Evolutionary conservation across 2,113 vertebrate species (phyloP).

Genomic region (Nibea albiflora): DNA sequence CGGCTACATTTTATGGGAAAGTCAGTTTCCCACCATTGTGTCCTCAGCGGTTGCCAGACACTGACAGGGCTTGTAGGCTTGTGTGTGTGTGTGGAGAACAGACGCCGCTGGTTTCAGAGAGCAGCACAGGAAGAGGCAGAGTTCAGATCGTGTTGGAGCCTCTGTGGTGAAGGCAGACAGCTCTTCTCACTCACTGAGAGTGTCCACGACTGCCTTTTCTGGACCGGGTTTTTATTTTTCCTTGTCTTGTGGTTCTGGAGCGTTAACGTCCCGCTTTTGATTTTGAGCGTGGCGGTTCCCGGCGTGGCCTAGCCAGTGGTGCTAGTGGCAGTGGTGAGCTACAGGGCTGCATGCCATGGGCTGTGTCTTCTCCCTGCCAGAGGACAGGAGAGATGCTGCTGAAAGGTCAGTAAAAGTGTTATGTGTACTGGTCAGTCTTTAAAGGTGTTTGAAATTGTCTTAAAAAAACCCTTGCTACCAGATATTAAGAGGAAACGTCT

Average conservation of each 20-base stretch:
- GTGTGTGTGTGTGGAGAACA: conserved; percentile 47
- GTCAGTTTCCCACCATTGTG: conserved; percentile 83
- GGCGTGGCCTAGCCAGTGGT: conserved; percentile 61
- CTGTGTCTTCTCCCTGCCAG: conserved; percentile 88
- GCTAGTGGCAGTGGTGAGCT: conserved; percentile 63
- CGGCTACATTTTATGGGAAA: conserved; percentile 77
- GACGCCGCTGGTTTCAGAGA: conserved; percentile 64
- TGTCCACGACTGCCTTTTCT: conserved; percentile 28
- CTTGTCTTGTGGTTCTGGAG: conserved; percentile 17
- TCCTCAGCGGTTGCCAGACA: conserved; percentile 86
- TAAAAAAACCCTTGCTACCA: neutral
- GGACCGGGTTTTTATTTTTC: conserved; percentile 35
- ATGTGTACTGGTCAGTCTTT: conserved; percentile 14
- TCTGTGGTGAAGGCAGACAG: conserved; percentile 49
- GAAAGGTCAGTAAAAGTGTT: conserved; percentile 89
- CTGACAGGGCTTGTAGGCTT: conserved; percentile 72
- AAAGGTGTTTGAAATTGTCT: neutral
- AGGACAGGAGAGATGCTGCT: conserved; percentile 81
- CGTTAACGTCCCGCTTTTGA: conserved; percentile 64
- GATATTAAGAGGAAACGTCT: neutral
- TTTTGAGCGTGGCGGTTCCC: conserved; percentile 59
- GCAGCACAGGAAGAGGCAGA: conserved; percentile 71
- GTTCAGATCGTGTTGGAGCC: conserved; percentile 63
- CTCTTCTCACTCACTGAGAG: conserved; percentile 31
- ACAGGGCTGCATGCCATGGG: conserved; percentile 87